These are phyloP conservation scores for Hylomyscus alleni DNA, from an alignment of 2,797 vertebrate genomes.

Conservation along the genomic window DNA sequence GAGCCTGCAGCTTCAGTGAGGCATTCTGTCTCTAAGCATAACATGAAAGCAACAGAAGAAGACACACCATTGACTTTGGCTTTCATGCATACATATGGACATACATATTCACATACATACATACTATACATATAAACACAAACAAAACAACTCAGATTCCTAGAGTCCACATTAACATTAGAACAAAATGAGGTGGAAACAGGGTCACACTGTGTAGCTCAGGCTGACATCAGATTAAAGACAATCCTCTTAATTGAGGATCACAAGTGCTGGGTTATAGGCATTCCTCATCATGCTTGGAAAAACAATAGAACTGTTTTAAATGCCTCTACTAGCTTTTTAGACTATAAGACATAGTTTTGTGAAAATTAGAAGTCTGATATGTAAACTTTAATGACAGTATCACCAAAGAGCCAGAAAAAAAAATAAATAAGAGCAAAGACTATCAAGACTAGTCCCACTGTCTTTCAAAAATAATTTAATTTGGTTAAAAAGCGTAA, in stretches of 20 bases:
- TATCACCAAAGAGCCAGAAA: not conserved
- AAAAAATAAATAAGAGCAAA: not conserved
- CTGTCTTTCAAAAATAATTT: not conserved
- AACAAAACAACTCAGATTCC: not conserved
- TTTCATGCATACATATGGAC: not conserved
- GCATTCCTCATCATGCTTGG: too few species aligned
- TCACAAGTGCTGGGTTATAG: not conserved
- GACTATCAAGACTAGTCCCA: not conserved
- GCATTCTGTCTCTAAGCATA: not conserved
- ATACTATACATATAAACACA: not conserved
- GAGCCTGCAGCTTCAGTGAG: not conserved
- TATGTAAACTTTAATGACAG: not conserved
- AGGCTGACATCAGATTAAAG: not conserved
- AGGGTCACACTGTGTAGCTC: not conserved
- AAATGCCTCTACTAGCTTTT: constrained; percentile 1
- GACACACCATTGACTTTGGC: not conserved
- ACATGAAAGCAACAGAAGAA: not conserved
- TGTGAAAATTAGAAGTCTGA: constrained; percentile 27
- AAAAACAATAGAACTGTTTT: not conserved
- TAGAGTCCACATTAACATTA: constrained; percentile 52
- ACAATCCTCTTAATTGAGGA: not conserved
- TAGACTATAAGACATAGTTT: not conserved
- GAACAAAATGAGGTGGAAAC: not conserved
- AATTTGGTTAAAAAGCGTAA: constrained; percentile 12
- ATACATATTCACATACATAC: too few species aligned